Evolutionary conservation across 2,888 invertebrate genomes (phyloP), one percentile per base, ranked within the genome.

Genomic region (Cephus pulcher): DNA sequence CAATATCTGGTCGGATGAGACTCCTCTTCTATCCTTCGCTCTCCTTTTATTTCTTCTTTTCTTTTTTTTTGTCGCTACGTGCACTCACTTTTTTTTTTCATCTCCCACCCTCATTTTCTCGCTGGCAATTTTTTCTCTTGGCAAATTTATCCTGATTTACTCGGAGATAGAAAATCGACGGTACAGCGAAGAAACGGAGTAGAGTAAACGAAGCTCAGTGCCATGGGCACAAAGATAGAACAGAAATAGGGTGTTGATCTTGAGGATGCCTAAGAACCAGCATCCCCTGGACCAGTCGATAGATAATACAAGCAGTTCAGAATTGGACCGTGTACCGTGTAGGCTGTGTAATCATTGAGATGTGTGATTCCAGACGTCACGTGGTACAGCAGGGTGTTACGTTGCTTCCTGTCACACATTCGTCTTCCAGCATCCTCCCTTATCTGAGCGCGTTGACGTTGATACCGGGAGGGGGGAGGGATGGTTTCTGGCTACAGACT

Each of bases 391-490:
- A 71, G 71, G 33, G 34, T 33, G 34, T 32, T 15, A 32, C 71
- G 71, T 71, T 71, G 32, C 12, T 32, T 34, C 71, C 71, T 71
- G 74, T 74, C 74, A 34, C 74, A 70, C 78, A 78, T 85, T 81
- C 82, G 78, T 81, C 85, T 82, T 82, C 74, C 37, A 40, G 78
- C 76, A 77, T 74, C 73, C 78, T 78, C 78, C 79, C 81, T 82
- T 84, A 84, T 84, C 84, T 80, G 76, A 75, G 81, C 76, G 82
- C 84, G 83, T 82, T 82, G 84, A 84, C 82, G 85, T 87, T 86
- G 85, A 87, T 86, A 83, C 79, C 78, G 79, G 3, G 12, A 3
- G 74, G 71, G 75, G 4, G 33, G 3, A 35, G 12, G 74, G 71
- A 74, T 74, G 71, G 69, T 37, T 73, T 74, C 33, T 69, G 78